Evolutionary conservation across 2,888 invertebrate genomes (phyloP).

Genomic region (Anodontia alba): DNA sequence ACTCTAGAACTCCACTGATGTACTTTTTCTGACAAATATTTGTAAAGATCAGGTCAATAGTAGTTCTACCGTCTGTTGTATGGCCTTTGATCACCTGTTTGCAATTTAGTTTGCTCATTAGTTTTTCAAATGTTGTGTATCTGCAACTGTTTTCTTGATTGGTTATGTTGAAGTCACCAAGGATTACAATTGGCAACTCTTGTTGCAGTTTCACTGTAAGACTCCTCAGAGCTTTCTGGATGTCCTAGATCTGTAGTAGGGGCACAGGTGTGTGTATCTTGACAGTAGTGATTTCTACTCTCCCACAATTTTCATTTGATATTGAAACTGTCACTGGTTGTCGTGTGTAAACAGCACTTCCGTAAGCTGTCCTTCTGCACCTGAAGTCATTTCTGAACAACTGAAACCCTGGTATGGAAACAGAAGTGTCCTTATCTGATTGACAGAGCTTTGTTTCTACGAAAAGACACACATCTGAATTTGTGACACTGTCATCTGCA

Average conservation of each 20-base stretch:
- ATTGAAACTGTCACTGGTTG: not conserved
- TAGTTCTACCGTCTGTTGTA: no score
- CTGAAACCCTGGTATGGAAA: not conserved
- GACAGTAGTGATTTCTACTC: not conserved
- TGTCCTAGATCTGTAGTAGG: not conserved
- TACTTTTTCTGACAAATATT: no score
- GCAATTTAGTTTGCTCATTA: no score
- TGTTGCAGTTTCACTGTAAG: no score
- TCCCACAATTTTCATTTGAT: not conserved
- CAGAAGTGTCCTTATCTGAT: not conserved
- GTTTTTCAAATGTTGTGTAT: no score
- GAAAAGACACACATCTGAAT: not conserved
- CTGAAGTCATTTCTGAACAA: conserved; percentile 2
- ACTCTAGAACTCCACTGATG: no score
- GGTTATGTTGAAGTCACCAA: no score
- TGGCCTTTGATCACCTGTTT: no score
- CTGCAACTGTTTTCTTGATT: no score
- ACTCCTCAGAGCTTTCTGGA: no score
- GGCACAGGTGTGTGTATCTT: not conserved
- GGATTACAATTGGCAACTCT: no score
- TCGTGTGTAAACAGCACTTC: not conserved
- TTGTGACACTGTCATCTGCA: not conserved
- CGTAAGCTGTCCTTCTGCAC: not conserved
- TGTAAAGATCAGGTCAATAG: no score
- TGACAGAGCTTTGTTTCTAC: conserved; percentile 4